phyloP scores from a whole-genome alignment of 2,888 invertebrate species.

The Anodontia alba region DNA sequence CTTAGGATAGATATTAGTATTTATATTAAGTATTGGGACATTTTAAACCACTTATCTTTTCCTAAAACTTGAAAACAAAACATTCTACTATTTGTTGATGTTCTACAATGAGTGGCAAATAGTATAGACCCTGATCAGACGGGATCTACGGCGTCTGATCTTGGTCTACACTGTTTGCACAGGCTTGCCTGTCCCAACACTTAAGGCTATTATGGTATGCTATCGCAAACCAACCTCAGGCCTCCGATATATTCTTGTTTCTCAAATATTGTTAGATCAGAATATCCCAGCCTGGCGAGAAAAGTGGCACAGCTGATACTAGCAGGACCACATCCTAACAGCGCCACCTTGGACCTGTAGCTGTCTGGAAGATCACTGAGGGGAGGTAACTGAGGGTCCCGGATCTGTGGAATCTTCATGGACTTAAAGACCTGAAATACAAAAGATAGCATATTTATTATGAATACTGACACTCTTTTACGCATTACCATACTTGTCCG shows the following conservation, averaged over 20 bases:
- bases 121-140: too few relatives aligned
- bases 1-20: too few relatives aligned
- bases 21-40: too few relatives aligned
- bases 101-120: too few relatives aligned
- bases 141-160: too few relatives aligned
- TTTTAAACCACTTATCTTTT: too few relatives aligned
- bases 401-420: conserved; percentile 96
- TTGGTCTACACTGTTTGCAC: too few relatives aligned
- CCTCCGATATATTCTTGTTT: conserved; percentile 95
- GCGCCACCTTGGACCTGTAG: conserved; percentile 90
- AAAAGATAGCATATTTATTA: background rate
- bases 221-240: conserved; percentile 89
- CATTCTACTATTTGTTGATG: too few relatives aligned
- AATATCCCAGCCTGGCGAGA: conserved; percentile 96
- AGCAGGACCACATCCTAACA: conserved; percentile 98
- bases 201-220: too few relatives aligned
- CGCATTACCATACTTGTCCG: background rate
- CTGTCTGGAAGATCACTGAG: conserved; percentile 79
- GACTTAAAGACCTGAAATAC: conserved; percentile 92
- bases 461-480: background rate
- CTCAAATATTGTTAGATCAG: conserved; percentile 96
- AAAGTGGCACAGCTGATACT: conserved; percentile 98
- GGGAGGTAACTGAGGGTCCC: conserved; percentile 88
- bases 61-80: too few relatives aligned
- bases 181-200: too few relatives aligned